These are phyloP conservation scores for Emydocephalus ijimae DNA, from an alignment of 2,113 vertebrate species.

Conservation along the genomic window DNA sequence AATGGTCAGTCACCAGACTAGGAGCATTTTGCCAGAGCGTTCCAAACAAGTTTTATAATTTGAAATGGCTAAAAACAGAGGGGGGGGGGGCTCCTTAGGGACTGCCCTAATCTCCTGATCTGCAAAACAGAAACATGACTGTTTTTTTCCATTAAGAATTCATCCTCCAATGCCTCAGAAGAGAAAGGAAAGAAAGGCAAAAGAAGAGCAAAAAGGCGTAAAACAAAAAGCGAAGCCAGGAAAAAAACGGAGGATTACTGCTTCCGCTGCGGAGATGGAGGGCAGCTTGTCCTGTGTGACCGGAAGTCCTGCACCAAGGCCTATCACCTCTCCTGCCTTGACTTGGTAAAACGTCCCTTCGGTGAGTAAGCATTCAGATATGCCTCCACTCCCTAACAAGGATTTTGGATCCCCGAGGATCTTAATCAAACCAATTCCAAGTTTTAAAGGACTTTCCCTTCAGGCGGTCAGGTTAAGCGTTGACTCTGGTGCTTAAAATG, in stretches of 20 bases:
- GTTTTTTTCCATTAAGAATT: slow-evolving; percentile 64
- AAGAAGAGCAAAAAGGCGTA: slow-evolving; percentile 76
- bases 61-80: background rate
- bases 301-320: slow-evolving; percentile 94
- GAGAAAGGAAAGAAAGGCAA: slow-evolving; percentile 86
- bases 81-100: background rate
- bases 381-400: background rate
- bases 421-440: background rate
- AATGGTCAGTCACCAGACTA: background rate
- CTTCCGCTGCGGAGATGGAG: slow-evolving; percentile 94
- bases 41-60: background rate
- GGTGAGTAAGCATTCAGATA: slow-evolving; percentile 70
- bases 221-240: slow-evolving; percentile 73
- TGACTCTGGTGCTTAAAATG: background rate
- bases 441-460: background rate
- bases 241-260: slow-evolving; percentile 92
- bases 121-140: background rate
- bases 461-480: background rate
- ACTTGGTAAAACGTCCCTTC: slow-evolving; percentile 91
- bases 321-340: slow-evolving; percentile 92
- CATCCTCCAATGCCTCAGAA: slow-evolving; percentile 77
- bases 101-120: background rate
- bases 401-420: background rate
- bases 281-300: slow-evolving; percentile 91
- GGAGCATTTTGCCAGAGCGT: background rate